Base-by-base conservation (phyloP, 2,113 vertebrate genomes). In the Rhadina sibilatrix region DNA sequence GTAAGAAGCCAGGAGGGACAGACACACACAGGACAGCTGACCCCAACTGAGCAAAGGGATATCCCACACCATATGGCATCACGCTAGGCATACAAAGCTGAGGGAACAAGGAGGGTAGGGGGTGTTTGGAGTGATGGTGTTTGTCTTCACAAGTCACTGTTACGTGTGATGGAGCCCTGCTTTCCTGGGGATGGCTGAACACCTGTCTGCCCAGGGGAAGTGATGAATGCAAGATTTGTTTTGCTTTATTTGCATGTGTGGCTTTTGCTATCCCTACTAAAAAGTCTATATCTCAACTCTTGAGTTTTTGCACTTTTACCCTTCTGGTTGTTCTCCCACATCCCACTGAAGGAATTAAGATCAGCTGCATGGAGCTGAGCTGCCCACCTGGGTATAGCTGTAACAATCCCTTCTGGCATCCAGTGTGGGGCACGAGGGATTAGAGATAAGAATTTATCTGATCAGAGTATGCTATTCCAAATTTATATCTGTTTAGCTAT, bases 161-260 rank as follows among this genome's bases (percentile, higher is more conserved):
- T 33, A 60, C 0, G 0, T 1, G 2, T 61, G 60, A 60, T 2
- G 21, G n/a, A 91, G 42, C n/a, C 30, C 53, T 27, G 77, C 59
- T 40, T 40, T 61, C 57, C 72, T 31, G 74, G 42, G 31, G 9
- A 60, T 30, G 40, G 46, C 50, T 40, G 38, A 64, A 53, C 22
- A 64, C 70, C 42, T 52, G 20, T 27, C 63, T 76, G 72, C 13
- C 2, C 4, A 35, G 35, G 21, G 46, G 27, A 75, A 83, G 20
- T 2, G 23, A 42, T 15, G 10, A 83, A 66, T 15, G 3, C 44
- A 87, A 33, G 22, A 37, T 56, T 89, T 52, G 4, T n/a, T 70
- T 79, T 75, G 37, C 30, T 86, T 83, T 53, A 37, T 38, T 57
- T 82, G 53, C 1, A 1, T 3, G 9, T 5, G 4, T 33, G 16